Evolutionary conservation across 2,797 vertebrate species (phyloP).

Genomic region (Spheniscus humboldti): DNA sequence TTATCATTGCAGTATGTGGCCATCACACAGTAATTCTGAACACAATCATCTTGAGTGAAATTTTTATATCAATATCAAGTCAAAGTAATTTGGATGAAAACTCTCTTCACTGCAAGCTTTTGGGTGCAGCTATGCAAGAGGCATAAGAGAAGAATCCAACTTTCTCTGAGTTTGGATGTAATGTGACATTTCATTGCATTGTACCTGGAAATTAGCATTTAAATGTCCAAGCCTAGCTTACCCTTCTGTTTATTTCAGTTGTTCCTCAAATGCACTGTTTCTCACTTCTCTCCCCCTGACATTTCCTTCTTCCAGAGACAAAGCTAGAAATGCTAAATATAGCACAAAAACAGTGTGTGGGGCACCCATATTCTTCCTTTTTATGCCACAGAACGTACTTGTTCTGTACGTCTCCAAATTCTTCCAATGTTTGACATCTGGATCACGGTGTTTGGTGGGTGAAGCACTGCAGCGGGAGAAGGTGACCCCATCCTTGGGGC

Average conservation of each 20-base stretch:
- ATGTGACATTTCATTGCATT: not conserved
- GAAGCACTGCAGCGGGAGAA: not conserved
- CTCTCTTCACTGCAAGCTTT: not conserved
- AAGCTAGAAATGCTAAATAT: not conserved
- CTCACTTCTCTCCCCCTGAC: not conserved
- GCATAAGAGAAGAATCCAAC: not conserved
- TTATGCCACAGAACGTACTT: not conserved
- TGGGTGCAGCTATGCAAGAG: not conserved
- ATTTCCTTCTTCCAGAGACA: not conserved
- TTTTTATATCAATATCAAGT: not conserved
- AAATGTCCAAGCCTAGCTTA: not conserved
- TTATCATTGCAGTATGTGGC: fast-evolving
- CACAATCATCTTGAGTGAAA: not conserved
- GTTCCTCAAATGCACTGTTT: not conserved
- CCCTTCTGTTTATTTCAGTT: not conserved
- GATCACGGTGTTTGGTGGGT: fast-evolving
- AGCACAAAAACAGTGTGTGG: not conserved
- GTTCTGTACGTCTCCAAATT: not conserved
- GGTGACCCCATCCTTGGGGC: not conserved
- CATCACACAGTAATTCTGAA: not conserved
- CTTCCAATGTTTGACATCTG: not conserved
- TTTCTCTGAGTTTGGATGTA: not conserved
- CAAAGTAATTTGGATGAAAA: not conserved
- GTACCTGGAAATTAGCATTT: not conserved
- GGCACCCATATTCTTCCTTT: not conserved